Base-by-base conservation (phyloP, 2,797 vertebrate genomes). In the Spheniscus humboldti region DNA sequence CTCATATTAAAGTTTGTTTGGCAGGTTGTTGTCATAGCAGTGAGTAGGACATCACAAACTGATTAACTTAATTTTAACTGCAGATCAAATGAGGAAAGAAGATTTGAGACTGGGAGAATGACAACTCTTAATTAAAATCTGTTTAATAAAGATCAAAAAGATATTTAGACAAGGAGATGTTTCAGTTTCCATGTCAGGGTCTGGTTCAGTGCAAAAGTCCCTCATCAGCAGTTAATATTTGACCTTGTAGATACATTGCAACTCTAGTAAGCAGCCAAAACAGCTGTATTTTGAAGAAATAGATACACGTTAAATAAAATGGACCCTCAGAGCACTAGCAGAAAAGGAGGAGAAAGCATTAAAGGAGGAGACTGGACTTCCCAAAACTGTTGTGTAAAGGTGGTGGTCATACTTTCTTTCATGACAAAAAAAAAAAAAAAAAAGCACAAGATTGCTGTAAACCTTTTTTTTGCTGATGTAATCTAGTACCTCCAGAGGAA, bases 1-100 rank as follows among this genome's bases (percentile, higher is more conserved):
- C 11, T 84, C 6, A 2, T 22, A 52, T 41, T 77, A 64, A 73
- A 92, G 74, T 79, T 85, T 88, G 41, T 86, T 89, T 57, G 23
- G 63, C 60, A 94, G 24, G 37, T 20, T 83, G 80, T 83, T 94
- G 86, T 85, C 79, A 91, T n/a, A 84, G 77, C 90, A 96, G 97
- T 88, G 39, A 92, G 57, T 10, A 96, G 47, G 22, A 5, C 76
- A 69, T 48, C 86, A 88, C 30, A 96, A 97, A 94, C 56, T 41
- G 52, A 91, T 43, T 10, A 83, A 92, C 71, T 84, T 39, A 39
- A 39, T 39, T 72, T 90, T 88, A 94, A 95, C 37, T 64, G 23
- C 19, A 88, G 67, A 88, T 57, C 80, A 92, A 84, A 57, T 5
- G 17, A 89, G 27, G 37, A 69, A 94, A 64, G n/a, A 63, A 68